Evolutionary conservation across 2,113 vertebrate genomes (phyloP).

Genomic region (Heliornis fulica): DNA sequence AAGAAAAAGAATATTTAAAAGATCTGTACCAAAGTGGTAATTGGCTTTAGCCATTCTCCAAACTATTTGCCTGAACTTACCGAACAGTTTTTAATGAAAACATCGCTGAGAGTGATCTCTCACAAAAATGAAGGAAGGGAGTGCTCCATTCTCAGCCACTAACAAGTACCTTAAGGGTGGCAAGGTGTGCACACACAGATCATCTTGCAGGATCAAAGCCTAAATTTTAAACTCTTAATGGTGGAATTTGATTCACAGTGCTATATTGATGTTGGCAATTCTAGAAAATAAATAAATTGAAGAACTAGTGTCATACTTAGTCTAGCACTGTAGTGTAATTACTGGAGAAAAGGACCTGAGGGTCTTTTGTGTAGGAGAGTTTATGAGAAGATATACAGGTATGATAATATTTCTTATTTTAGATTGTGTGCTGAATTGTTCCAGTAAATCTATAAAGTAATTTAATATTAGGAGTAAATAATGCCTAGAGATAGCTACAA

Average conservation of each 20-base stretch:
- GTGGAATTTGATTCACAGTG: not conserved
- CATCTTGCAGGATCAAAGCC: not conserved
- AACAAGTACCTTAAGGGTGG: not conserved
- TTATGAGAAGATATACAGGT: not conserved
- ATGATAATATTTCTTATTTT: not conserved
- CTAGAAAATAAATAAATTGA: not conserved
- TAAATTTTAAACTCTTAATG: not conserved
- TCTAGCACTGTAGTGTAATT: not conserved
- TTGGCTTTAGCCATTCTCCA: not conserved
- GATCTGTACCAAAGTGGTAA: not conserved
- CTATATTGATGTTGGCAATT: not conserved
- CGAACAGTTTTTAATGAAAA: not conserved
- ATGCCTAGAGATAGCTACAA: not conserved
- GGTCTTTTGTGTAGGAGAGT: not conserved
- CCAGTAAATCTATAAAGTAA: not conserved
- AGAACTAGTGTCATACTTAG: not conserved
- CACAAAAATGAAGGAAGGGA: not conserved
- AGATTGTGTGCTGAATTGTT: not conserved
- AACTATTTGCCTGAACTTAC: not conserved
- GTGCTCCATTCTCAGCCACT: not conserved
- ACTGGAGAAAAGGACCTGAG: not conserved
- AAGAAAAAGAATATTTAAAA: not conserved
- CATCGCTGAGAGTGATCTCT: not conserved
- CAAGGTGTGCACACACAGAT: not conserved
- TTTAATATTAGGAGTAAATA: not conserved